A percentile compares a stretch with the other conserved stretches of the same genome.
phyloP scores from a whole-genome alignment of 2,113 vertebrate genomes.

The Oncorhynchus kisutch region DNA sequence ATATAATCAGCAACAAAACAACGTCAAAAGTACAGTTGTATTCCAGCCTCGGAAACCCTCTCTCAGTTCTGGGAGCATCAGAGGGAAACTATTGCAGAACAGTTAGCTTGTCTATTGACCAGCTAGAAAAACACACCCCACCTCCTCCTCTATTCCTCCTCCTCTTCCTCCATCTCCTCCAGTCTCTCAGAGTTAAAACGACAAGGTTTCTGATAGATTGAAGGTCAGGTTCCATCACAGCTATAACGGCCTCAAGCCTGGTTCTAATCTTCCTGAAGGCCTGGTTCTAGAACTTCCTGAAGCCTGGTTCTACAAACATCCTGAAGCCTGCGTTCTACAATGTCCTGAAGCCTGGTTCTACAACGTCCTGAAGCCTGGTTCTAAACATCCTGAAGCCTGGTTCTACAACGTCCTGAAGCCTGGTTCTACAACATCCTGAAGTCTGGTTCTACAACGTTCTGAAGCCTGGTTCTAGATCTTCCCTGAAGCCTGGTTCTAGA shows the following conservation, averaged over 20 bases:
- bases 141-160: background rate
- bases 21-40: slow-evolving; percentile 61
- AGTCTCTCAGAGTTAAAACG: slow-evolving; percentile 48
- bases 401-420: too few species aligned
- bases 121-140: slow-evolving; percentile 58
- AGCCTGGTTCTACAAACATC: background rate
- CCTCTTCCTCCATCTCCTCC: slow-evolving; percentile 38
- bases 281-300: background rate
- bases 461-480: slow-evolving; percentile 9
- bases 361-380: too few species aligned
- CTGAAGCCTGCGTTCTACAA: too few species aligned
- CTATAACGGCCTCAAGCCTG: slow-evolving; percentile 33
- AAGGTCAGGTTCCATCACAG: slow-evolving; percentile 50
- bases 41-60: slow-evolving; percentile 56
- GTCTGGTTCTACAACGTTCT: slow-evolving; percentile 5
- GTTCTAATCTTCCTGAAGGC: slow-evolving; percentile 13
- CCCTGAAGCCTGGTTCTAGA: slow-evolving; percentile 4
- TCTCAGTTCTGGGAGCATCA: slow-evolving; percentile 37
- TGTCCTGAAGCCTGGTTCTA: background rate
- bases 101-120: slow-evolving; percentile 53
- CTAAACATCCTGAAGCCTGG: too few species aligned
- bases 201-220: slow-evolving; percentile 51
- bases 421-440: too few species aligned
- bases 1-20: slow-evolving; percentile 73
- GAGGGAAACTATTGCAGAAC: slow-evolving; percentile 72